Percentiles rank a stretch among this genome's conserved stretches.
These are phyloP conservation scores for Drymonia ruficornis DNA, from an alignment of 2,888 invertebrate genomes.

Conservation along the genomic window DNA sequence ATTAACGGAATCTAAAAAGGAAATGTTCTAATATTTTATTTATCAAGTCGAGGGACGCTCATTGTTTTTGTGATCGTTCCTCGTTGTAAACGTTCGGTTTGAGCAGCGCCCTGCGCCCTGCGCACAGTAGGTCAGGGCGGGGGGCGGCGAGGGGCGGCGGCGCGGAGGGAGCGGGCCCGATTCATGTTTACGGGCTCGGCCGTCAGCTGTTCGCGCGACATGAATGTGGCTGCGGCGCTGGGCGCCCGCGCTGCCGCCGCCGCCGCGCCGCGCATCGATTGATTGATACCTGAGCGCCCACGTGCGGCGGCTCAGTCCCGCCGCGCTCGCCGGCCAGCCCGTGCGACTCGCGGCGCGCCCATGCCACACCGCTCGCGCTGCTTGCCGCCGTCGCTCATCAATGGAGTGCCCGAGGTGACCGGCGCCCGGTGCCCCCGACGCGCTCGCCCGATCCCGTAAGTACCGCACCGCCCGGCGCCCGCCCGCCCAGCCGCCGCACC, in stretches of 20 bases:
- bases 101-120: constrained; percentile 46
- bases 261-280: constrained; percentile 73
- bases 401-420: constrained; percentile 79
- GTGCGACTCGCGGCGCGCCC: constrained; percentile 51
- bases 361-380: constrained; percentile 54
- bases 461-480: constrained; percentile 28
- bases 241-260: constrained; percentile 69
- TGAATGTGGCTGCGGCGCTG: constrained; percentile 62
- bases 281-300: constrained; percentile 74
- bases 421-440: constrained; percentile 47
- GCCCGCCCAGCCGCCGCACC: constrained; percentile 27
- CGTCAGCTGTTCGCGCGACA: constrained; percentile 81
- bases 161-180: constrained; percentile 52
- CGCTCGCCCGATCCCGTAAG: constrained; percentile 47
- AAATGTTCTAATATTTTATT: too few species aligned
- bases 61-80: constrained; percentile 17
- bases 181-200: constrained; percentile 81
- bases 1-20: too few species aligned
- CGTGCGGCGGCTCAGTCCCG: constrained; percentile 65
- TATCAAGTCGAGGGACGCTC: background rate
- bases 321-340: constrained; percentile 68
- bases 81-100: constrained; percentile 29
- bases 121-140: constrained; percentile 55
- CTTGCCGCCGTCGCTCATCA: constrained; percentile 57
- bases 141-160: constrained; percentile 35